Conservation (phyloP, 1,140 invertebrate species). For the Ceratosolen solmsi region DNA sequence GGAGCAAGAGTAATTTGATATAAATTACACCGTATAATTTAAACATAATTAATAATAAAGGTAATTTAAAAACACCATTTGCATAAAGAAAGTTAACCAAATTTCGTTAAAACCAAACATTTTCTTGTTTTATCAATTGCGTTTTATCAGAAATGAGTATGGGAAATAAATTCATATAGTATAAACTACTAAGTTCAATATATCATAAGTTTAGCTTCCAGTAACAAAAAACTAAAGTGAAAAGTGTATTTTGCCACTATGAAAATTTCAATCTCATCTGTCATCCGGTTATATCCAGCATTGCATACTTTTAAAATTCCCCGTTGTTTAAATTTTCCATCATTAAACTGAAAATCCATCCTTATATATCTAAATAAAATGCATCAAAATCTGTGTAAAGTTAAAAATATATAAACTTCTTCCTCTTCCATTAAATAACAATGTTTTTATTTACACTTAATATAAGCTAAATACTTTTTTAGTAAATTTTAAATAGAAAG, state of each 20-base stretch:
- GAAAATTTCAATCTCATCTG: constrained; percentile 37
- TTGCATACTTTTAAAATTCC: not conserved
- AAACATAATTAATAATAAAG: no score
- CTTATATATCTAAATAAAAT: not conserved
- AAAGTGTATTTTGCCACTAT: constrained; percentile 7
- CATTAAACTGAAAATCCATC: not conserved
- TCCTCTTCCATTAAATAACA: not conserved
- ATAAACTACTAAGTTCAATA: not conserved
- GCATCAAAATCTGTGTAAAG: not conserved
- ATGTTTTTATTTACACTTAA: not conserved
- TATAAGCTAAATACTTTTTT: not conserved
- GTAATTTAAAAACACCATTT: no score
- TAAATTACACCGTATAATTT: no score
- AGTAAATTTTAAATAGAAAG: not conserved
- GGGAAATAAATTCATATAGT: not conserved
- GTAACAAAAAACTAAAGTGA: not conserved
- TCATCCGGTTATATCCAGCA: constrained; percentile 9
- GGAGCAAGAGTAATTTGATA: no score
- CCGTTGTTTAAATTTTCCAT: constrained; percentile 13
- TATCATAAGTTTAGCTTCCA: not conserved
- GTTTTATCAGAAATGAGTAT: no score
- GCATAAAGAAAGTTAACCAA: no score
- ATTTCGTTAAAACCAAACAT: no score
- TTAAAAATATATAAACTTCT: not conserved
- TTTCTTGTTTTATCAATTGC: no score